phyloP scores from a whole-genome alignment of 2,888 invertebrate species.

The Macropis europaea region DNA sequence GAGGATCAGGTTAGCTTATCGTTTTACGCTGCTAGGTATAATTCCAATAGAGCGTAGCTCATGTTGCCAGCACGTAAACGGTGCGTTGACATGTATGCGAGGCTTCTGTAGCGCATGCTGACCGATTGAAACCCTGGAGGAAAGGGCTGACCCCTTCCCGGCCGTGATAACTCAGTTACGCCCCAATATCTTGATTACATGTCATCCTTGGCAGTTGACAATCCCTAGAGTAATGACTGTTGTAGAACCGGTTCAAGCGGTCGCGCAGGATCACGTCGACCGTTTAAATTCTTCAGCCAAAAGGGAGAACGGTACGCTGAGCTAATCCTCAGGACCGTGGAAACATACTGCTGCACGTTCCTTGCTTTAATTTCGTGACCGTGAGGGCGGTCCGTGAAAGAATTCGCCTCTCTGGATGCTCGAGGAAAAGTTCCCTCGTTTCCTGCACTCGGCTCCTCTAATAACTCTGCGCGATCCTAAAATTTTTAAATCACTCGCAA shows the following conservation, averaged over 20 bases:
- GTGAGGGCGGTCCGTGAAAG: slow-evolving; percentile 33
- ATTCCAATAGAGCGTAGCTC: slow-evolving; percentile 25
- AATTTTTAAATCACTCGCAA: slow-evolving; percentile 24
- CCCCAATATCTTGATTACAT: slow-evolving; percentile 68
- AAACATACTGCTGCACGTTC: slow-evolving; percentile 26
- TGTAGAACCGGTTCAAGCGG: slow-evolving; percentile 52
- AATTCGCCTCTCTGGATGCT: slow-evolving; percentile 20
- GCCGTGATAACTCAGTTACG: slow-evolving; percentile 61
- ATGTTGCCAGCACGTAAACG: slow-evolving; percentile 33
- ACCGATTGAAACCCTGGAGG: slow-evolving; percentile 44
- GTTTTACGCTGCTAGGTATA: slow-evolving; percentile 17
- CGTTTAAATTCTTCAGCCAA: slow-evolving; percentile 52
- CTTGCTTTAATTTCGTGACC: slow-evolving; percentile 35
- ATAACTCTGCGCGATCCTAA: slow-evolving; percentile 6
- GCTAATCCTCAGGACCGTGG: slow-evolving; percentile 27
- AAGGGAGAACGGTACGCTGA: slow-evolving; percentile 20
- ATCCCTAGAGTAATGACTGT: slow-evolving; percentile 68
- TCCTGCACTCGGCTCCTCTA: slow-evolving; percentile 16
- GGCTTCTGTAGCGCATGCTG: slow-evolving; percentile 31
- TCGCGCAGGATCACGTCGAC: slow-evolving; percentile 51
- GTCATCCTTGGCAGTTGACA: slow-evolving; percentile 63
- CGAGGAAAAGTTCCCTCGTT: slow-evolving; percentile 31
- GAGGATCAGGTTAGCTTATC: slow-evolving; percentile 5
- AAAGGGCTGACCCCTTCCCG: slow-evolving; percentile 44
- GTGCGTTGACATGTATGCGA: slow-evolving; percentile 45